A percentile compares a stretch with the other conserved stretches of the same genome.
phyloP scores from a whole-genome alignment of 2,113 vertebrate genomes.

The Neomonachus schauinslandi region DNA sequence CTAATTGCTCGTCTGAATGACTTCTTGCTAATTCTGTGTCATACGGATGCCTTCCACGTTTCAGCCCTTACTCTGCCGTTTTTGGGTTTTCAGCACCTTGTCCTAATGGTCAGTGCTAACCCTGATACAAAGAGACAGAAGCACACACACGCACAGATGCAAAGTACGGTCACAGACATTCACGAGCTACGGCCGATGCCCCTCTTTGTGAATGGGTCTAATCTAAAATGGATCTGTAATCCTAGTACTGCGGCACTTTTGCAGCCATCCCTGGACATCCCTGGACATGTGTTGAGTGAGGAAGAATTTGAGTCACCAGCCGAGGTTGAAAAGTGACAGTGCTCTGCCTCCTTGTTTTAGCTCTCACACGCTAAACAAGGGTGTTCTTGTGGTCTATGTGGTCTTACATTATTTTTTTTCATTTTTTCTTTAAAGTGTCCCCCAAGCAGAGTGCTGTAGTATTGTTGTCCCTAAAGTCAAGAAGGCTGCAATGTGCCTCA shows the following conservation, averaged over 20 bases:
- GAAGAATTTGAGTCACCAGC: not conserved
- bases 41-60: not conserved
- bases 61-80: not conserved
- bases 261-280: not conserved
- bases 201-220: not conserved
- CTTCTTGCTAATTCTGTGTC: not conserved
- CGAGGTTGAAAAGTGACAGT: not conserved
- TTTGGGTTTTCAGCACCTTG: not conserved
- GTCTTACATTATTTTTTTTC: not conserved
- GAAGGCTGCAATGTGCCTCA: not conserved
- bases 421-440: not conserved
- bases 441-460: not conserved
- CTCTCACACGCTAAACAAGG: not conserved
- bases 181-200: too few species aligned
- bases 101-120: not conserved
- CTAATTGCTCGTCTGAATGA: not conserved
- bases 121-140: not conserved
- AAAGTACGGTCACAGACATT: not conserved
- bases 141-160: fast-evolving
- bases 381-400: not conserved
- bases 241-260: not conserved
- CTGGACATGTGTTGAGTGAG: not conserved
- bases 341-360: not conserved
- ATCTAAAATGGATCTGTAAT: not conserved
- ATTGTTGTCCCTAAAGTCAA: not conserved